These are phyloP conservation scores for Petrolisthes manimaculis DNA, from an alignment of 2,888 invertebrate genomes.

Conservation along the genomic window DNA sequence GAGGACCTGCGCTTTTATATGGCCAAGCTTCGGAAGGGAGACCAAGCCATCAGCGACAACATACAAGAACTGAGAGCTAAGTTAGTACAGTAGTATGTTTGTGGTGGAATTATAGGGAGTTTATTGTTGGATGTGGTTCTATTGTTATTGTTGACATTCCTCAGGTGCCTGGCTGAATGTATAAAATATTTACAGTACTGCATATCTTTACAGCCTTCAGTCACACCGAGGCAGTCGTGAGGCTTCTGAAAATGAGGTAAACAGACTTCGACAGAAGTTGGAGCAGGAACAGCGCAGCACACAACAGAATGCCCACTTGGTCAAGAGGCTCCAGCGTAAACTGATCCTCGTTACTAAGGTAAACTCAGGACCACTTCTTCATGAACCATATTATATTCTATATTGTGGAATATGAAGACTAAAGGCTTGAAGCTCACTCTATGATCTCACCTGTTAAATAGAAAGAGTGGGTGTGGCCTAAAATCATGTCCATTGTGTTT, in stretches of 20 bases:
- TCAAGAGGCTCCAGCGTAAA: conserved; percentile 57
- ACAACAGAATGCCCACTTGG: conserved; percentile 34
- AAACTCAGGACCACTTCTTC: neutral
- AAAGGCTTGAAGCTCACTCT: neutral
- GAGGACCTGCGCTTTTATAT: conserved; percentile 17
- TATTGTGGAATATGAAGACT: neutral
- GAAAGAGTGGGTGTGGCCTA: neutral
- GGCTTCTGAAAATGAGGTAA: conserved; percentile 12
- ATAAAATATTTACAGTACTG: neutral
- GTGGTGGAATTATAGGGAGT: neutral
- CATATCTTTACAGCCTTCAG: conserved; percentile 24
- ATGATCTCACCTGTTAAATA: neutral
- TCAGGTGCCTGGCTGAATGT: neutral
- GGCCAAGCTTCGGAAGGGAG: conserved; percentile 24
- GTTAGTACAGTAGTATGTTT: conserved; percentile 3
- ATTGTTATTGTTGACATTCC: neutral
- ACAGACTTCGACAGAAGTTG: conserved; percentile 21
- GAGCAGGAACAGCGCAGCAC: conserved; percentile 32
- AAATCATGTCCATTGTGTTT: too few species aligned
- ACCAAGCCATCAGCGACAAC: conserved; percentile 41
- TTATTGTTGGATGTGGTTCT: neutral
- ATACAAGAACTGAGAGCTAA: conserved; percentile 43
- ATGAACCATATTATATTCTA: neutral
- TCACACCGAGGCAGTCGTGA: conserved; percentile 27
- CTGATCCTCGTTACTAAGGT: conserved; percentile 60